Percentiles rank a stretch among this genome's conserved stretches.
phyloP scores from a whole-genome alignment of 2,113 vertebrate genomes.

The Arvicanthis niloticus region DNA sequence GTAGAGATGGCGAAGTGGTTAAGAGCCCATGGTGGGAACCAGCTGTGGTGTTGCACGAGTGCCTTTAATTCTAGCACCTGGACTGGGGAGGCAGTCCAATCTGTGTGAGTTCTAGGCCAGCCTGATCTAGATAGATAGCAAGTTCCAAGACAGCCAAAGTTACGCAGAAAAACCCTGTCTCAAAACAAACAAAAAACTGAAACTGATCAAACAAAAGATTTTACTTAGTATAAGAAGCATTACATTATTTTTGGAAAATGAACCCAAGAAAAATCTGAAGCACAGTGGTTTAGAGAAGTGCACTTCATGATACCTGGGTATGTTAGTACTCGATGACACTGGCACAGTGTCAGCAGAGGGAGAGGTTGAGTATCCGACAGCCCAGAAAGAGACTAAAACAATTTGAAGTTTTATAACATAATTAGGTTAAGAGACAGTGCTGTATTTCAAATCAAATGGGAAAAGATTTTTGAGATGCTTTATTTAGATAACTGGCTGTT shows the following conservation, averaged over 20 bases:
- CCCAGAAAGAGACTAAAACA: not conserved
- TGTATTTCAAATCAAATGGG: slow-evolving; percentile 18
- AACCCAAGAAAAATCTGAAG: slow-evolving; percentile 31
- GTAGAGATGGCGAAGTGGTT: not conserved
- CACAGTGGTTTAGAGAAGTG: not conserved
- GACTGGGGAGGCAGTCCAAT: not conserved
- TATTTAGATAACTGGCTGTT: not conserved
- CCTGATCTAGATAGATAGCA: not conserved
- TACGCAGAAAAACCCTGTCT: not conserved
- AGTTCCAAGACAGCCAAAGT: not conserved
- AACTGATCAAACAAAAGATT: not conserved
- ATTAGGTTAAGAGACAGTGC: not conserved
- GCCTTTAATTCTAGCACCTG: not conserved
- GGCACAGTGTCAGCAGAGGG: not conserved
- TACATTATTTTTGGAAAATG: slow-evolving; percentile 32
- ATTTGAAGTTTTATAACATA: slow-evolving; percentile 4
- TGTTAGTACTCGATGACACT: not conserved
- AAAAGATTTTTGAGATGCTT: not conserved
- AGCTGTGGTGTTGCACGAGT: not conserved
- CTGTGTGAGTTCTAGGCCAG: not conserved
- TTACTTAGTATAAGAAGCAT: slow-evolving; percentile 15
- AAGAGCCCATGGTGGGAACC: not conserved
- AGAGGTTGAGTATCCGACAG: not conserved
- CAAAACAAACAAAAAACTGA: not conserved
- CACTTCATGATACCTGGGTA: not conserved